phyloP scores from a whole-genome alignment of 2,888 invertebrate genomes.

The Monopis laevigella region DNA sequence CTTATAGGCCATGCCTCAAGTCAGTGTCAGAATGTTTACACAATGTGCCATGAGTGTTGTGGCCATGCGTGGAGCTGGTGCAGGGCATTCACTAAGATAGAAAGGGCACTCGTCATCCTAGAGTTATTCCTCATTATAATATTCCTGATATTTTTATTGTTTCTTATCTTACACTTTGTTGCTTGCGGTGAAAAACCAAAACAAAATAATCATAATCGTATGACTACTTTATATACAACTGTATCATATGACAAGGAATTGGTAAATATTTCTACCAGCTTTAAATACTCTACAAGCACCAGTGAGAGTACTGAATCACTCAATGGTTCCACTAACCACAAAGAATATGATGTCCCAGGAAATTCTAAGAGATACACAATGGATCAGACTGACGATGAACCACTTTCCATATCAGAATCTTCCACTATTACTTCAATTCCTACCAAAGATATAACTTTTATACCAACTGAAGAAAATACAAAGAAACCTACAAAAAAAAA shows the following conservation, averaged over 20 bases:
- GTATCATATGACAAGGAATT: no score
- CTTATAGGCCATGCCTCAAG: no score
- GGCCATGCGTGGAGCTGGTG: conserved; percentile 44
- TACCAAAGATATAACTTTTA: conserved; percentile 17
- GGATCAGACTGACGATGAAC: no score
- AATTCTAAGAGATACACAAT: no score
- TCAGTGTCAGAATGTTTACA: conserved; percentile 21
- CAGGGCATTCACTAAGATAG: conserved; percentile 43
- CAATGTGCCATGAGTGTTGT: conserved; percentile 42
- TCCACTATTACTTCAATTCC: neutral
- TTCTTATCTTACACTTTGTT: conserved; percentile 39
- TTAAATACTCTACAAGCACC: conserved; percentile 4
- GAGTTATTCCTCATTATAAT: conserved; percentile 32
- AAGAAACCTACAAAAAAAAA: no score
- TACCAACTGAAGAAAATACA: no score
- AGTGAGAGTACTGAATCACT: no score
- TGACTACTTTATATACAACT: no score
- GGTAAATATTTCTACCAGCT: no score
- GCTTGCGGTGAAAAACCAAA: conserved; percentile 25
- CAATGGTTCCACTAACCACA: no score
- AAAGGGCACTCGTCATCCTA: conserved; percentile 31
- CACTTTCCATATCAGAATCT: neutral
- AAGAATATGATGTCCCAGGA: no score
- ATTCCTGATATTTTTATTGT: conserved; percentile 32
- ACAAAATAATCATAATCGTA: no score